Evolutionary conservation across 1,140 invertebrate genomes (phyloP), one percentile per base, ranked within the genome.

Genomic region (Caligus rogercresseyi): DNA sequence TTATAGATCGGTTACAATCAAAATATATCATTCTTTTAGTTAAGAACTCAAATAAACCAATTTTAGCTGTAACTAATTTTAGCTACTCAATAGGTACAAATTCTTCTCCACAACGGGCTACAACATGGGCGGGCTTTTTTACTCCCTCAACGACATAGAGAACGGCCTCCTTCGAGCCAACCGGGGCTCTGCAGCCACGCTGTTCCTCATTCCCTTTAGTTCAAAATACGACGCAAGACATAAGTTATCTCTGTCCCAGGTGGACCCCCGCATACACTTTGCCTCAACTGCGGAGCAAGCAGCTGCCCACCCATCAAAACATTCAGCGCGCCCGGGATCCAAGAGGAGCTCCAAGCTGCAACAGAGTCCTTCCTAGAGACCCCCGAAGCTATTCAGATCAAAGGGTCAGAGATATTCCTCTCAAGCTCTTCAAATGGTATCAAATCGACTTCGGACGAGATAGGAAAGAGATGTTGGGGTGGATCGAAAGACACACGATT

Each of bases 271-370:
- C 25, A 67, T 67, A 61, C 66, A 67, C 23, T 67, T 67, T 64
- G 66, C 66, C 61, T 67, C 16, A 67, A 67, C 54, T 67, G 66
- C 60, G 66, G 66, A 1, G 66, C 66, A 4, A 60, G 51, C 31
- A 67, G 66, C 18, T 67, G 66, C 62, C 66, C 66, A 19, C 66
- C 66, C 15, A 67, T 67, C 54, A 67, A 67, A 31, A 67, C 65
- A 14, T 67, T 64, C 54, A 59, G 56, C 15, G 25, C 51, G n/a
- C 54, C 61, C 21, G 60, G 66, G n/a, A 61, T 67, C 16, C 61
- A 67, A 31, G 59, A 61, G 13, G 60, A 67, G 18, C 53, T 67
- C 15, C 26, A 51, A 1, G 16, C 64, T 15, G 66, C 66, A 11
- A 67, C 66, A 51, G 59, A 65, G 31, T 25, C 66, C 3, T 67